phyloP scores from a whole-genome alignment of 1,140 invertebrate genomes.

The Aphaenogaster floridana region DNA sequence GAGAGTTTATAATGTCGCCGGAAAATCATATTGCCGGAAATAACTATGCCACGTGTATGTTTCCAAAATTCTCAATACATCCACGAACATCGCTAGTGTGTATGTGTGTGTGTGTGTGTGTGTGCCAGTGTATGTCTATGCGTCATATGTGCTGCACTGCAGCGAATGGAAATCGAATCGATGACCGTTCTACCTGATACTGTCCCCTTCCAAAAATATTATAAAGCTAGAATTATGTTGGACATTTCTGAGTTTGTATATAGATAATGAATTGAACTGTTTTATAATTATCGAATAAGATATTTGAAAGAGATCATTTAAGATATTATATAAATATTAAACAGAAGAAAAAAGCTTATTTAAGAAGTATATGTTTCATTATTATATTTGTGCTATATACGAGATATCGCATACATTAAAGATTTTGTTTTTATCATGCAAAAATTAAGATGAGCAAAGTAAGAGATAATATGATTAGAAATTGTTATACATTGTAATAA shows the following conservation, averaged over 20 bases:
- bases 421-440: neutral
- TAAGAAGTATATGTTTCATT: neutral
- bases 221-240: neutral
- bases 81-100: neutral
- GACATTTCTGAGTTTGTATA: neutral
- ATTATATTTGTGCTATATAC: neutral
- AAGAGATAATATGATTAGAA: neutral
- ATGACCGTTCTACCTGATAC: constrained; percentile 29
- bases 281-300: neutral
- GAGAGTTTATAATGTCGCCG: neutral
- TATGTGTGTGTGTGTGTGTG: neutral
- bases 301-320: neutral
- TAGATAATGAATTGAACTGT: neutral
- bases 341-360: neutral
- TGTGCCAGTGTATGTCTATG: neutral
- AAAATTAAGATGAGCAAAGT: constrained; percentile 3
- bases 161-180: constrained; percentile 62
- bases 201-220: neutral
- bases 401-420: neutral
- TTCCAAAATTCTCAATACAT: constrained; percentile 43
- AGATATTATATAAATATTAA: neutral
- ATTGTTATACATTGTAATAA: neutral
- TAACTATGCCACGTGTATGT: neutral
- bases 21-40: constrained; percentile 27
- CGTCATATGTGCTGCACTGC: constrained; percentile 34